phyloP scores from a whole-genome alignment of 2,797 vertebrate genomes.

The Takifugu rubripes region DNA sequence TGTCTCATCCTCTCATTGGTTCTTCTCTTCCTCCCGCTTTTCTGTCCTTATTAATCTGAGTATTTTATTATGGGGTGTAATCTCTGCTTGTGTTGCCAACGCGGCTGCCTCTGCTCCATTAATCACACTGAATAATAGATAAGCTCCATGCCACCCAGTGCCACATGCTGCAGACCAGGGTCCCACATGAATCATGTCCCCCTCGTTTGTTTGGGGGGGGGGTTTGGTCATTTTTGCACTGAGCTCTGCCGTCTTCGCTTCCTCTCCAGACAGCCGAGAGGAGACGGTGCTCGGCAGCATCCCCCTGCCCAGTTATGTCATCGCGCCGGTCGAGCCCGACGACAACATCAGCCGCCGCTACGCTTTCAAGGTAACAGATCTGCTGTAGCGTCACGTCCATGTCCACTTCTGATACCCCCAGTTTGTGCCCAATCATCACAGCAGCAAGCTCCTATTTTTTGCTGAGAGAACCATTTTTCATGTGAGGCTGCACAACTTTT shows the following conservation, averaged over 20 bases:
- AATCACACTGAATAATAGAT: slow-evolving; percentile 65
- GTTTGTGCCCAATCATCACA: neutral
- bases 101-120: slow-evolving; percentile 44
- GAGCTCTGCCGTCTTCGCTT: slow-evolving; percentile 11
- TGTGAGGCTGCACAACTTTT: slow-evolving; percentile 11
- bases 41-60: slow-evolving; percentile 40
- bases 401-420: slow-evolving; percentile 1
- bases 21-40: slow-evolving; percentile 23
- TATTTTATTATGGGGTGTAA: slow-evolving; percentile 47
- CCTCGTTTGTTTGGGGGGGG: slow-evolving; percentile 42
- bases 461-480: slow-evolving; percentile 21
- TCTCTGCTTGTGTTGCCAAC: slow-evolving; percentile 44
- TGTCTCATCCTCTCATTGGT: slow-evolving; percentile 4
- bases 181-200: slow-evolving; percentile 46
- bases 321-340: slow-evolving; percentile 87
- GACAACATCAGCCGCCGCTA: slow-evolving; percentile 97
- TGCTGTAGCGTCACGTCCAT: neutral
- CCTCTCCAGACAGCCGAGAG: slow-evolving; percentile 91
- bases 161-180: slow-evolving; percentile 44
- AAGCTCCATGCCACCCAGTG: slow-evolving; percentile 42
- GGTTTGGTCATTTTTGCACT: slow-evolving; percentile 11
- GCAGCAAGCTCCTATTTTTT: neutral
- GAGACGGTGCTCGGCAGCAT: slow-evolving; percentile 94
- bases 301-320: slow-evolving; percentile 92
- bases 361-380: slow-evolving; percentile 89